phyloP scores from a whole-genome alignment of 1,140 invertebrate species.

The Propsilocerus akamusi region DNA sequence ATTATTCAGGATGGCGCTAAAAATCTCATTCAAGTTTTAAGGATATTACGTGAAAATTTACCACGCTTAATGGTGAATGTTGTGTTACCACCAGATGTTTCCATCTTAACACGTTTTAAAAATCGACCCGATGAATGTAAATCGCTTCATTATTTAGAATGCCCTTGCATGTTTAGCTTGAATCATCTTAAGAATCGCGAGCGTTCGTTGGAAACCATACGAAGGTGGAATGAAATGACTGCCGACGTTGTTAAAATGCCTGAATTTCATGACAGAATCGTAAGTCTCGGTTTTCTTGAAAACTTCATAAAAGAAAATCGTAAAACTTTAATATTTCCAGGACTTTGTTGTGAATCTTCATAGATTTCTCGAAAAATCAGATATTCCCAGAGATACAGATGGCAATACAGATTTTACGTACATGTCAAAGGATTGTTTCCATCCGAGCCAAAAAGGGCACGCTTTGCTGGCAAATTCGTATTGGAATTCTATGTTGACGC shows the following conservation, averaged over 20 bases:
- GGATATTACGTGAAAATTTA: constrained; percentile 33
- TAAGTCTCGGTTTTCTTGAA: neutral
- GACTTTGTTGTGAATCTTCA: neutral
- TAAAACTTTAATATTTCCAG: neutral
- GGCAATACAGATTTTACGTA: constrained; percentile 20
- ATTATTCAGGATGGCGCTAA: constrained; percentile 25
- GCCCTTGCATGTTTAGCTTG: constrained; percentile 25
- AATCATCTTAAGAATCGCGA: neutral
- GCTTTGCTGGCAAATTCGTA: constrained; percentile 35
- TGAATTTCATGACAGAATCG: constrained; percentile 17
- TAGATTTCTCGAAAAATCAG: neutral
- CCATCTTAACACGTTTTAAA: constrained; percentile 12
- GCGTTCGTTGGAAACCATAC: neutral
- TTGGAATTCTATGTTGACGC: constrained; percentile 42
- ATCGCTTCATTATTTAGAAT: constrained; percentile 17
- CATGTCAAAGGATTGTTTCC: constrained; percentile 58
- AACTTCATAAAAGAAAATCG: no score
- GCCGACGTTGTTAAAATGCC: neutral
- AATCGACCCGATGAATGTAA: constrained; percentile 14
- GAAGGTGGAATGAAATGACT: neutral
- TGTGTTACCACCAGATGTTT: constrained; percentile 26
- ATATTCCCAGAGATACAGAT: neutral
- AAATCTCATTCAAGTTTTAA: constrained; percentile 28
- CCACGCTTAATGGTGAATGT: constrained; percentile 39
- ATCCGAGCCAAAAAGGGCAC: constrained; percentile 54